Base-by-base conservation (phyloP, 2,888 invertebrate genomes). In the Odontocolon sp. region DNA sequence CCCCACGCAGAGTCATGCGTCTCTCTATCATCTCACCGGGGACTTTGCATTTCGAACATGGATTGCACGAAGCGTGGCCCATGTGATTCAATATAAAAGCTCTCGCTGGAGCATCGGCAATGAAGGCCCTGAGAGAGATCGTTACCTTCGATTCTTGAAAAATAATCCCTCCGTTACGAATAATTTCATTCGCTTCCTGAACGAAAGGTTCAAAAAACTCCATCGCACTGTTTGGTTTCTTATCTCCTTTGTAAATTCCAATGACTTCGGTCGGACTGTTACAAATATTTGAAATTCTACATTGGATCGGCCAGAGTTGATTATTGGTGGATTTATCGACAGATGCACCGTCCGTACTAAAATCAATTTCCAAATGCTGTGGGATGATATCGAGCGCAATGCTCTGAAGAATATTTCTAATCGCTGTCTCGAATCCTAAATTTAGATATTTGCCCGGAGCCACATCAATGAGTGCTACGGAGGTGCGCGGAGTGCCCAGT, bases 261-360 rank as follows among this genome's bases (percentile, higher is more conserved):
- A 78, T 61, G 23, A 74, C 38, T 16, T 77, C 54, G 3, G 77
- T 66, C 33, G 31, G 40, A 11, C 76, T 72, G 8, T 47, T 18
- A 14, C 14, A 11, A 40, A 73, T 54, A 36, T 77, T 77, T 1
- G 71, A 45, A 33, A 83, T 56, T 18, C 71, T 38, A 52, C 72
- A 80, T 47, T 82, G 79, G 36, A 83, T 81, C 5, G 80, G 82
- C 81, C 83, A 84, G 66, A 83, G 77, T 16, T 77, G 63, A 26
- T 47, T 47, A 11, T 45, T 61, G 1, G 59, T 56, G 33, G 61
- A 11, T 23, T 63, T 56, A 50, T 74, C 64, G 9, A 63, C 28
- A 45, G n/a, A 40, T 8, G 64, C 77, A 18, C 77, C 79, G 36
- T 77, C 79, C 18, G 77, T n/a, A n/a, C n/a, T n/a, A n/a, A n/a